Evolutionary conservation across 2,888 invertebrate genomes (phyloP).

Genomic region (Aethes cnicana): DNA sequence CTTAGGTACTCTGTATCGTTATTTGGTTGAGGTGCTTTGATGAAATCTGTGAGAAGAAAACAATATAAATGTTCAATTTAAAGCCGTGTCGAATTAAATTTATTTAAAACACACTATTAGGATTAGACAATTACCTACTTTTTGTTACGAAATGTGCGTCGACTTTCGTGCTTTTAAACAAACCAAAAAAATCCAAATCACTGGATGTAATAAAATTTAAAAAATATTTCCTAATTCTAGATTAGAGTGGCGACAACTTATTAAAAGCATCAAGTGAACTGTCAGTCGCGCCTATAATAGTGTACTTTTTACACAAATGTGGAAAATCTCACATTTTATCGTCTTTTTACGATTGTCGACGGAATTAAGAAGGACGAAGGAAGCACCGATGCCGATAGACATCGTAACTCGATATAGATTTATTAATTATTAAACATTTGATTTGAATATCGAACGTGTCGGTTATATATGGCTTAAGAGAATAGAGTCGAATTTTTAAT

Average conservation of each 20-base stretch:
- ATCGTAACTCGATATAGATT: slow-evolving; percentile 75
- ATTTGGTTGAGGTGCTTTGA: slow-evolving; percentile 15
- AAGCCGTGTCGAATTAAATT: not conserved
- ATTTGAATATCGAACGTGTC: slow-evolving; percentile 51
- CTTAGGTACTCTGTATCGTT: slow-evolving; percentile 15
- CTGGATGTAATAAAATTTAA: slow-evolving; percentile 9
- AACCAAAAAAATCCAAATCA: too few relatives aligned
- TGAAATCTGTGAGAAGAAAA: slow-evolving; percentile 15
- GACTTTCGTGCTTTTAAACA: too few relatives aligned
- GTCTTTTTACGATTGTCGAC: slow-evolving; percentile 54
- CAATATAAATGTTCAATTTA: too few relatives aligned
- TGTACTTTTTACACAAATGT: slow-evolving; percentile 42
- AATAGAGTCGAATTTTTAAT: slow-evolving; percentile 7
- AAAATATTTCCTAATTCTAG: slow-evolving; percentile 16
- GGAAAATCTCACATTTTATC: slow-evolving; percentile 63
- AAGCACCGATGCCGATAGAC: slow-evolving; percentile 41
- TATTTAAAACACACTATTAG: slow-evolving; percentile 1
- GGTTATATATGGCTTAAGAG: not conserved
- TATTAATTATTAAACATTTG: slow-evolving; percentile 74
- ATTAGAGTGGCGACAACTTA: slow-evolving; percentile 16
- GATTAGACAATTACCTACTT: too few relatives aligned
- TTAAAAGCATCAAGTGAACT: slow-evolving; percentile 10
- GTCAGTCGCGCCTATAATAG: slow-evolving; percentile 14
- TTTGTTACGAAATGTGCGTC: too few relatives aligned
- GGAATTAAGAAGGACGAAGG: slow-evolving; percentile 55